Evolutionary conservation across 2,797 vertebrate genomes (phyloP), one percentile per base, ranked within the genome.

Genomic region (Phyllotis vaccarum): DNA sequence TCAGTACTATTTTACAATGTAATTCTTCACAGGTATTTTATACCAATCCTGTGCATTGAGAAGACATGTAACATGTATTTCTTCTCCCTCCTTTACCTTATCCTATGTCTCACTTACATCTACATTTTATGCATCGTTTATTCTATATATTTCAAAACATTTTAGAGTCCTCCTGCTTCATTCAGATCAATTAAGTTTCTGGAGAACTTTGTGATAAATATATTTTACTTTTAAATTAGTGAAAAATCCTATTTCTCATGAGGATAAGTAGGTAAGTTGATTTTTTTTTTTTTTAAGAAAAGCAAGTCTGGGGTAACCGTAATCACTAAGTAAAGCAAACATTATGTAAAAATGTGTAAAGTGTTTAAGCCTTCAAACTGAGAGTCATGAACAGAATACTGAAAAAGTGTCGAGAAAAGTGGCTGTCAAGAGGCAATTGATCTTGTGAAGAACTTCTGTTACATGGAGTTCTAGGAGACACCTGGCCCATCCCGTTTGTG

Each of bases 231-330:
- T 24, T 27, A 86, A 72, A 56, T 40, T 52, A 29, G 5, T 34
- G 81, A 37, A 17, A 68, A 56, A 43, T 78, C 43, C 13, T 82
- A 78, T 29, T 90, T 87, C 40, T 95, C n/a, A 54, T 64, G 64
- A 94, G 72, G 34, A 12, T 80, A 79, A 87, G 12, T 62, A 24
- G 92, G 14, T 49, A 83, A 70, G 43, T 49, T 64, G 21, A 74
- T 60, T 54, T 94, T 89, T 49, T 54, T 94, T 89, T 49, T 49
- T 49, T 90, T 86, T n/a, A 83, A 95, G 66, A 90, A 94, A 60
- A 34, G 80, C 62, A 90, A 82, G 52, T 92, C 82, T 66, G 21
- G 14, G 17, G 5, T 22, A 19, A 34, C 86, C 40, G 31, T 49
- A 86, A 22, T 62, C 6, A 49, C 5, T 49, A 49, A 5, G 46